Evolutionary conservation across 1,140 invertebrate genomes (phyloP), one percentile per base, ranked within the genome.

Genomic region (Acromyrmex echinatior): DNA sequence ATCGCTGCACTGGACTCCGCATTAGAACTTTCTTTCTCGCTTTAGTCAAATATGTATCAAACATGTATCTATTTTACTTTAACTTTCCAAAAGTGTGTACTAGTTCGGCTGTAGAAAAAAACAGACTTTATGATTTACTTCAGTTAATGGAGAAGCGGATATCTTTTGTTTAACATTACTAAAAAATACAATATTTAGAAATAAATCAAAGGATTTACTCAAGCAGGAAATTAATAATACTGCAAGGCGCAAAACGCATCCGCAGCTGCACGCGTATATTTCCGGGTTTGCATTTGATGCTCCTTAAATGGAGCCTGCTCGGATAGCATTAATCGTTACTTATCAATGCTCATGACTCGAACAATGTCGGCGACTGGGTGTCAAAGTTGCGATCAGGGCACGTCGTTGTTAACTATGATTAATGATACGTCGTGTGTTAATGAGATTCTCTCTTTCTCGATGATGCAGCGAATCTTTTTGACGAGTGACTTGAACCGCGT

Each of bases 371-470:
- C 28, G 35, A 31, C 9, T 14, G 51, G n/a, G 51, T 56, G 76
- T 85, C 74, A 66, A 79, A 68, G 66, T 39, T 63, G 18, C 68
- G 45, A 74, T 45, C 79, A 76, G 80, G 68, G 76, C 78, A 70
- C 28, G 88, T 89, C 89, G 92, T 93, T 92, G 92, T 92, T 88
- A 90, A 90, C 86, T 86, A 86, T 93, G 90, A 92, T 93, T 93
- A 93, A 93, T 88, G 91, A 87, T 82, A 81, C 70, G 77, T 76
- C 84, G 56, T 53, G 79, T 21, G 74, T 84, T 90, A 92, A 92
- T 86, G 86, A 89, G 88, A 63, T 90, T 25, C 35, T 80, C 51
- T 60, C 68, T 73, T 78, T 66, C 53, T 51, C 74, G 51, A 86
- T 90, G 89, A 90, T 62, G 60, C 66, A 73, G 73, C 88, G 31